Evolutionary conservation across 2,113 vertebrate genomes (phyloP), one percentile per base, ranked within the genome.

Genomic region (Tragulus kanchil): DNA sequence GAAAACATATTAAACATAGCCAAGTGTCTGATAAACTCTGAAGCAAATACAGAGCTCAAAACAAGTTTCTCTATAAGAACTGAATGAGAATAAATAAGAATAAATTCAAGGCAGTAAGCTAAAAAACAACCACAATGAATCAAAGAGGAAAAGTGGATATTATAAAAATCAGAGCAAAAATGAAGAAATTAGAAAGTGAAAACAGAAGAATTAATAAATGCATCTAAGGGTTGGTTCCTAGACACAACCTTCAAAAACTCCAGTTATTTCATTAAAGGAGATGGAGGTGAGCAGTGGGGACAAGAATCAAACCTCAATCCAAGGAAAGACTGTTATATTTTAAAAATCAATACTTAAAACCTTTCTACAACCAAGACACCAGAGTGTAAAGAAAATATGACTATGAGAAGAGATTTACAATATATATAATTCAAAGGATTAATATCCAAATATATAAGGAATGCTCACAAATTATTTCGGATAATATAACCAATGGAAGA

Each of bases 131-230:
- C 54, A 93, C 50, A 93, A 56, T 4, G 94, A 83, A 77, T 25
- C 45, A 90, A 90, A 71, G 26, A 52, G 28, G 36, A 26, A 61
- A 86, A 71, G 77, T 15, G 13, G 7, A 50, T 71, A 89, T 87
- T 28, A 93, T 61, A 89, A 93, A 86, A 82, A 91, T 19, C 64
- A 95, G 89, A 87, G 19, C 45, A 93, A 45, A 90, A 93, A 93
- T 45, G 21, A 82, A 88, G 28, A 67, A 90, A 69, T 59, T 78
- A 93, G 61, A 64, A 89, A 59, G 89, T 31, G 10, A 87, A 93
- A 93, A 85, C 8, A 81, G 64, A 96, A 85, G 42, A 67, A 90
- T 2, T 84, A 36, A 92, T 65, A 86, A 92, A 92, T 62, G 62
- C 3, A 84, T 14, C 28, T 19, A 61, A 75, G 48, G 78, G n/a